Evolutionary conservation across 2,888 invertebrate species (phyloP).

Genomic region (Nysson spinosus): DNA sequence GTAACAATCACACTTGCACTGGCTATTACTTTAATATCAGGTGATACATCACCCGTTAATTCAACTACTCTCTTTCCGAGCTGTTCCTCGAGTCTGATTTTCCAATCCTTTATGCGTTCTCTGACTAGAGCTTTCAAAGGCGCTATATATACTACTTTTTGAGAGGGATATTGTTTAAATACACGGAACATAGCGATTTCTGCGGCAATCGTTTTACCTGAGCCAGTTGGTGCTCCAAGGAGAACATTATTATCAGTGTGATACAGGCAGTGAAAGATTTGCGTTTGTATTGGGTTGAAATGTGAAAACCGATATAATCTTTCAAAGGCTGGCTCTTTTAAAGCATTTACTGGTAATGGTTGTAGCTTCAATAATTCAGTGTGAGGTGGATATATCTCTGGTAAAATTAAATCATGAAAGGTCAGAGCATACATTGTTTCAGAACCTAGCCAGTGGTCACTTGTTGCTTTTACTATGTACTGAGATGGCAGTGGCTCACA

Average conservation of each 20-base stretch:
- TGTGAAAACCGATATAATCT: conserved; percentile 93
- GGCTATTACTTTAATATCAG: conserved; percentile 90
- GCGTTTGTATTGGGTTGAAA: conserved; percentile 99
- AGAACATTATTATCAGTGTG: conserved; percentile 96
- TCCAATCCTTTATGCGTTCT: conserved; percentile 98
- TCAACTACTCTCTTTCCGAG: conserved; percentile 93
- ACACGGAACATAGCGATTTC: conserved; percentile 98
- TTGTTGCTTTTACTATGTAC: conserved; percentile 91
- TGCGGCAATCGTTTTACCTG: conserved; percentile 98
- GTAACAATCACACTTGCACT: conserved; percentile 96
- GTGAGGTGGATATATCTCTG: conserved; percentile 94
- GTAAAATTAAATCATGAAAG: conserved; percentile 93
- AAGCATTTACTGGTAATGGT: conserved; percentile 90
- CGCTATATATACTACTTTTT: conserved; percentile 97
- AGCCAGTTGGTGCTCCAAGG: conserved; percentile 96
- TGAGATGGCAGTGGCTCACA: conserved; percentile 94
- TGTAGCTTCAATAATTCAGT: conserved; percentile 94
- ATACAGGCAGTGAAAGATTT: conserved; percentile 97
- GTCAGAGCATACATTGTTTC: conserved; percentile 82
- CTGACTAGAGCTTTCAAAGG: conserved; percentile 98
- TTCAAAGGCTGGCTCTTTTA: conserved; percentile 88
- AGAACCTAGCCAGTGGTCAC: conserved; percentile 89
- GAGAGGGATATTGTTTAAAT: conserved; percentile 87
- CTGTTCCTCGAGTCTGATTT: conserved; percentile 84
- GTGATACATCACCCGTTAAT: conserved; percentile 95